Conservation (phyloP, 1,140 invertebrate genomes). For the Copidosoma floridanum region DNA sequence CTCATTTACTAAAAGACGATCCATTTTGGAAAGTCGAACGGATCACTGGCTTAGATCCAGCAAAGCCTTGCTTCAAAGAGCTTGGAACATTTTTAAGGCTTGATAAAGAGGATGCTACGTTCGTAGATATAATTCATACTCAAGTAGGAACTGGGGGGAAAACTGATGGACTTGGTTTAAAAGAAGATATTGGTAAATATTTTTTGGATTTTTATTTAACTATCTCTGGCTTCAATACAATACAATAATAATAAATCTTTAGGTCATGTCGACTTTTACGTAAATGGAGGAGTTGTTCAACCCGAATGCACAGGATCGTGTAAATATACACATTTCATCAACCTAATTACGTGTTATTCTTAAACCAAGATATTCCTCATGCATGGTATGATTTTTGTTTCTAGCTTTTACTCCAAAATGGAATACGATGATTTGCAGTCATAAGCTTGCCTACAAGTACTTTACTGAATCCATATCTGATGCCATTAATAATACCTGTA, state of each 20-base stretch:
- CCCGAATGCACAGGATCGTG: slow-evolving; percentile 58
- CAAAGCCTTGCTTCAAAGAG: slow-evolving; percentile 63
- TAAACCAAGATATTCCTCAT: too few species aligned
- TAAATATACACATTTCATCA: too few species aligned
- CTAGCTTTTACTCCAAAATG: slow-evolving; percentile 2
- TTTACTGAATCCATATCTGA: slow-evolving; percentile 1
- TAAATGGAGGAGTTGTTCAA: slow-evolving; percentile 65
- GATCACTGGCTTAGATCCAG: slow-evolving; percentile 63
- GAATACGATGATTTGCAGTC: slow-evolving; percentile 19
- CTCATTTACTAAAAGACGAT: slow-evolving; percentile 54
- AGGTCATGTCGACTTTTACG: slow-evolving; percentile 70
- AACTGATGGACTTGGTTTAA: slow-evolving; percentile 51
- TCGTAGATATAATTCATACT: slow-evolving; percentile 71
- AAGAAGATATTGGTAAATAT: neutral
- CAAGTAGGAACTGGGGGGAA: slow-evolving; percentile 59
- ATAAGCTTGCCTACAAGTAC: slow-evolving; percentile 17
- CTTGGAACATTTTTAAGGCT: slow-evolving; percentile 53
- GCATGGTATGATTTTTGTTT: too few species aligned
- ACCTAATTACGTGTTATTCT: too few species aligned
- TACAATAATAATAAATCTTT: neutral
- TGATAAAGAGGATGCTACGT: slow-evolving; percentile 61
- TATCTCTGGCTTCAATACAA: too few species aligned
- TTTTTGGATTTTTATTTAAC: neutral
- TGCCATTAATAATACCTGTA: neutral
- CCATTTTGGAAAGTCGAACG: slow-evolving; percentile 41